Percentiles rank a stretch among this genome's conserved stretches.
Conservation (phyloP, 2,888 invertebrate genomes). For the Melanostoma mellinum region DNA sequence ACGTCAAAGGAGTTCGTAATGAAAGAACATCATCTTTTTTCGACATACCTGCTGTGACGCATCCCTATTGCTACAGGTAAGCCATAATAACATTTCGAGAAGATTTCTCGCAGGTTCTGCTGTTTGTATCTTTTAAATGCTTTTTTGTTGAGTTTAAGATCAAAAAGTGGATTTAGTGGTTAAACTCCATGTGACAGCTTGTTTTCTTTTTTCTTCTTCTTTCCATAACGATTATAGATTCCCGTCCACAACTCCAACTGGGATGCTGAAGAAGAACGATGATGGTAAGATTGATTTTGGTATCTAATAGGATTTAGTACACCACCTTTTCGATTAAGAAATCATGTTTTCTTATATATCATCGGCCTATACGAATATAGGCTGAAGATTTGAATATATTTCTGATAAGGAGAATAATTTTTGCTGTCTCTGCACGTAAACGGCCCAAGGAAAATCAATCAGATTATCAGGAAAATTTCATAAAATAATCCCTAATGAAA, state of each 20-base stretch:
- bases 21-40: constrained; percentile 82
- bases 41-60: constrained; percentile 82
- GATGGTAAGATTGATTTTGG: constrained; percentile 78
- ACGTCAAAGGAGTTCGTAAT: constrained; percentile 82
- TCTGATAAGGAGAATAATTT: neutral
- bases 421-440: constrained; percentile 58
- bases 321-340: constrained; percentile 26
- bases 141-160: constrained; percentile 31
- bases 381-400: constrained; percentile 15
- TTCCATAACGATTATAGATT: constrained; percentile 74
- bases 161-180: constrained; percentile 31
- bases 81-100: constrained; percentile 63
- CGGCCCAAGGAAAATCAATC: constrained; percentile 54
- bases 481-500: constrained; percentile 53
- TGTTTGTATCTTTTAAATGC: constrained; percentile 61
- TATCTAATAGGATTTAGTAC: constrained; percentile 9
- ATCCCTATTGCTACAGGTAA: constrained; percentile 82
- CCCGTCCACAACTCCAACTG: constrained; percentile 80
- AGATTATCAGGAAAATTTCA: constrained; percentile 47
- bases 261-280: constrained; percentile 80
- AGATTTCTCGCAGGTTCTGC: constrained; percentile 63
- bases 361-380: constrained; percentile 25
- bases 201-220: constrained; percentile 14
- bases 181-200: constrained; percentile 1
- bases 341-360: constrained; percentile 12